Conservation (phyloP, 2,888 invertebrate species). For the Parnassius mnemosyne region DNA sequence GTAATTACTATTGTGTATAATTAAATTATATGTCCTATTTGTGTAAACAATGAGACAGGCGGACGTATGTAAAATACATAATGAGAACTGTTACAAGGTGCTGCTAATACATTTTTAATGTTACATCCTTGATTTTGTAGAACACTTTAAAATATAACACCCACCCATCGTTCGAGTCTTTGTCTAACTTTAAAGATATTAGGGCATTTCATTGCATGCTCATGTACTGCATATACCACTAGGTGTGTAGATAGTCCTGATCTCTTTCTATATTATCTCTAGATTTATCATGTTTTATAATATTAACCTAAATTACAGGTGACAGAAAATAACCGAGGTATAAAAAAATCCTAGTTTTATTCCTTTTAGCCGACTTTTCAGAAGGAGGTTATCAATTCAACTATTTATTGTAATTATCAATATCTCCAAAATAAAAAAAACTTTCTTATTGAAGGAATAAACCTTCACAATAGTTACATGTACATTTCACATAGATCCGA, state of each 20-base stretch:
- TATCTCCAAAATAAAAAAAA: too few relatives aligned
- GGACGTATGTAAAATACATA: neutral
- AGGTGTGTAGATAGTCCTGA: neutral
- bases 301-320: too few relatives aligned
- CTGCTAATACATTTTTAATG: conserved; percentile 9
- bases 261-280: too few relatives aligned
- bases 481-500: too few relatives aligned
- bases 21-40: neutral
- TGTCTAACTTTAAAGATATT: conserved; percentile 9
- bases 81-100: conserved; percentile 9
- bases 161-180: conserved; percentile 9
- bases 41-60: neutral
- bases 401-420: too few relatives aligned
- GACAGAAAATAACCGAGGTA: too few relatives aligned
- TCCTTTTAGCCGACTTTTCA: too few relatives aligned
- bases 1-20: neutral
- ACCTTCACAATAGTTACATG: too few relatives aligned
- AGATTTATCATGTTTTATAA: too few relatives aligned
- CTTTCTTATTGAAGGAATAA: too few relatives aligned
- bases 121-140: conserved; percentile 8
- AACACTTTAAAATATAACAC: conserved; percentile 3
- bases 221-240: conserved; percentile 4
- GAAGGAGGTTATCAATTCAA: too few relatives aligned
- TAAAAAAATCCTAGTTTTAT: too few relatives aligned
- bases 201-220: conserved; percentile 18